Evolutionary conservation across 2,888 invertebrate genomes (phyloP), one percentile per base, ranked within the genome.

Genomic region (Arge pagana): DNA sequence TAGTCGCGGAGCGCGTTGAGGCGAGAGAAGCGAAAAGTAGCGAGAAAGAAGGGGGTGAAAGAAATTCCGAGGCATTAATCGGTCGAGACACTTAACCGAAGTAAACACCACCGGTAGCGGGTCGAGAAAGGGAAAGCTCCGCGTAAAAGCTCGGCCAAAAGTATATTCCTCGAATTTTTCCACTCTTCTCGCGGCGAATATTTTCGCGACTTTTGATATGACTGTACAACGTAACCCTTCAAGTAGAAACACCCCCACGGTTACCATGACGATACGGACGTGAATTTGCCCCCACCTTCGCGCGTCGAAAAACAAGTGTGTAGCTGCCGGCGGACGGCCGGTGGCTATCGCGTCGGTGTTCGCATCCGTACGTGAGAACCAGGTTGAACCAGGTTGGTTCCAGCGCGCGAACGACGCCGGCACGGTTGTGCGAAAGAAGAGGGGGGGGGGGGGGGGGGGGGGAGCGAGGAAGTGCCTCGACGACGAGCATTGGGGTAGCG

Each of bases 161-260:
- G 70, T 68, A 60, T 23, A 36, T 7, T 41, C 48, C 50, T 55
- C 51, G 49, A 52, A 52, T 41, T 11, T 51, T 51, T 51, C 41
- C 55, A 63, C 49, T 26, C 28, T n/a, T 26, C 28, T 2, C 8
- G 4, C n/a, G 52, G 26, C 45, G 52, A 2, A 6, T 65, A 65
- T 71, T 72, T 71, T 72, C 62, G 63, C 57, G 59, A 72, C 21
- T 72, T 73, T 71, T 67, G 67, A 65, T 50, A 63, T 56, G 73
- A 73, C 73, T 73, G 72, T 73, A 73, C 70, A 54, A 48, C 63
- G 60, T 69, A 68, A 67, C 70, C 72, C 71, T 70, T 71, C 68
- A 71, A 71, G 72, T 70, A 68, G 66, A 67, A 70, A 68, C 70
- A 69, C 66, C 71, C 67, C 68, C 64, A 58, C 55, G 62, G 73